These are phyloP conservation scores for Leptoteleia sp. DNA, from an alignment of 1,140 invertebrate genomes.

Conservation along the genomic window DNA sequence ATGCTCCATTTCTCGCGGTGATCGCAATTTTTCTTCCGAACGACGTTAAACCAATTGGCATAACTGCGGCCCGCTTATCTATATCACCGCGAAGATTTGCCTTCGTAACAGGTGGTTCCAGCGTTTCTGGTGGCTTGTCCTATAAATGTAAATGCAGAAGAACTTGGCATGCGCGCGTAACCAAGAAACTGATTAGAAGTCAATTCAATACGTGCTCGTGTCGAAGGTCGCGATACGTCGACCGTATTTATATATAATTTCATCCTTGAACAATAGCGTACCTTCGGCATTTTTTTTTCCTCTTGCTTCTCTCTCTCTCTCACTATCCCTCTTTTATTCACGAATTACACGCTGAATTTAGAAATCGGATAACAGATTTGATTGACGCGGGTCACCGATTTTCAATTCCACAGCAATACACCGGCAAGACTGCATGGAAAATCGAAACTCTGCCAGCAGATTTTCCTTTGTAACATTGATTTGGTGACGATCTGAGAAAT, in stretches of 20 bases:
- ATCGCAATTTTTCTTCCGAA: constrained; percentile 38
- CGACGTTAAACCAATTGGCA: constrained; percentile 37
- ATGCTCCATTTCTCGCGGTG: constrained; percentile 14
- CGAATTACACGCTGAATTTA: too few relatives aligned
- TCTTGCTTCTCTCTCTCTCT: too few relatives aligned
- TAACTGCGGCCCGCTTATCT: constrained; percentile 1
- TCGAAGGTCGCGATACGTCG: constrained; percentile 34
- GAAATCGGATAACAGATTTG: too few relatives aligned
- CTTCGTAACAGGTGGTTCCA: constrained; percentile 51
- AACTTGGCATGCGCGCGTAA: constrained; percentile 8
- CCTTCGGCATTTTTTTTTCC: not conserved
- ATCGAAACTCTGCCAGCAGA: too few relatives aligned
- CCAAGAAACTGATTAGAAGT: constrained; percentile 42
- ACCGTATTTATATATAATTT: constrained; percentile 1
- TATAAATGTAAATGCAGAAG: constrained; percentile 40
- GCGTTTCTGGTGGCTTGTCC: constrained; percentile 23
- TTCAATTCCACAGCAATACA: too few relatives aligned
- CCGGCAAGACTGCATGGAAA: too few relatives aligned
- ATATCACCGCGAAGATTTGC: constrained; percentile 15
- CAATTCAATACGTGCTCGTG: constrained; percentile 48
- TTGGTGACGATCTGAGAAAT: too few relatives aligned
- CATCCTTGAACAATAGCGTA: constrained; percentile 23
- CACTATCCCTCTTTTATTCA: too few relatives aligned
- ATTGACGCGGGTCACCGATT: too few relatives aligned
- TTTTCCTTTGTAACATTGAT: too few relatives aligned